Evolutionary conservation across 2,888 invertebrate species (phyloP).

Genomic region (Coenonympha glycerion): DNA sequence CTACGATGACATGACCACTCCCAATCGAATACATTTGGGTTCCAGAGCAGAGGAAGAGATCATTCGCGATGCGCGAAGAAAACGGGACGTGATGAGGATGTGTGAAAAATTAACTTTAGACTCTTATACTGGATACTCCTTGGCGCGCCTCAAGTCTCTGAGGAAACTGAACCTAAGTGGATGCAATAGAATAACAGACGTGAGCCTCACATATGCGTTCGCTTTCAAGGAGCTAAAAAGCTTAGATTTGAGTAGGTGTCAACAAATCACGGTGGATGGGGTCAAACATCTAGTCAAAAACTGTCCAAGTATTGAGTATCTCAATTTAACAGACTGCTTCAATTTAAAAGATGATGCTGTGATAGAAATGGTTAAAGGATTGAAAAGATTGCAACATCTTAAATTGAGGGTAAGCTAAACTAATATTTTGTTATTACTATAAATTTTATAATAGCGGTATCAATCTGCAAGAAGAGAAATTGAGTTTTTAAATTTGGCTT

Average conservation of each 20-base stretch:
- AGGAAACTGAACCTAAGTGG: constrained; percentile 79
- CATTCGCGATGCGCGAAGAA: constrained; percentile 79
- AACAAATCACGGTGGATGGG: constrained; percentile 80
- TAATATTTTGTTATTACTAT: no score
- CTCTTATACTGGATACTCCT: constrained; percentile 66
- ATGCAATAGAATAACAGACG: constrained; percentile 83
- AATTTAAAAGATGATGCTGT: constrained; percentile 80
- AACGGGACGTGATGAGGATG: constrained; percentile 77
- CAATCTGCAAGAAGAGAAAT: no score
- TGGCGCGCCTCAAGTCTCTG: constrained; percentile 73
- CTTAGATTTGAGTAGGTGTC: constrained; percentile 80
- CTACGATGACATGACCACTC: constrained; percentile 41
- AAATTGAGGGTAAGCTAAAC: constrained; percentile 77
- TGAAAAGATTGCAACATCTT: constrained; percentile 73
- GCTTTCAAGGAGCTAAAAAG: constrained; percentile 78
- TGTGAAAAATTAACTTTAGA: constrained; percentile 72
- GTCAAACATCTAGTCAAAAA: constrained; percentile 78
- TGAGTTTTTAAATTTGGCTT: no score
- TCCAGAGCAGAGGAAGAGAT: constrained; percentile 83
- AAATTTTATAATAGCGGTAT: no score
- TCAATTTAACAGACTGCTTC: constrained; percentile 80
- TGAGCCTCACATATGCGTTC: constrained; percentile 81
- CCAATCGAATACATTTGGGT: constrained; percentile 74
- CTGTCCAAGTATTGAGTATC: constrained; percentile 81
- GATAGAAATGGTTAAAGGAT: constrained; percentile 49